Base-by-base conservation (phyloP, 2,113 vertebrate genomes). In the Agapornis roseicollis region DNA sequence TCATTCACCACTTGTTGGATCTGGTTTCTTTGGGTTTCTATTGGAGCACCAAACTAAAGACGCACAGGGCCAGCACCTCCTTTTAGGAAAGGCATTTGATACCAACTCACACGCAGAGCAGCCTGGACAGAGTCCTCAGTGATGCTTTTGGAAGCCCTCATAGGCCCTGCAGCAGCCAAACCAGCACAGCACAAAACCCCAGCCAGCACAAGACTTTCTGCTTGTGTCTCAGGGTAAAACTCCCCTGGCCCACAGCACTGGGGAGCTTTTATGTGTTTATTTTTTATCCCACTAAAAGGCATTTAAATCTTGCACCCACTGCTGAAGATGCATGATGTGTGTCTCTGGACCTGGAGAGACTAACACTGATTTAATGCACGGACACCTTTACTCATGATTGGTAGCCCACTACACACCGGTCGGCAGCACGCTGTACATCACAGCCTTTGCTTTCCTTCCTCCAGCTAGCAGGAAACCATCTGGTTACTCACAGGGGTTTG, bases 331-430 rank as follows among this genome's bases (percentile, higher is more conserved):
- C 63, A 42, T 64, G 80, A 80, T 50, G 41, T 52, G 53, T 47
- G 66, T 41, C 68, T 80, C 47, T 4, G 6, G 50, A 39, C 76
- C 90, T 89, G 44, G 39, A 60, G 85, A 80, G 76, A 69, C 88
- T 61, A 89, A 86, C 22, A 7, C 71, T 93, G 93, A 91, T 94
- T 96, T 89, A 89, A 93, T 42, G 35, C 81, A 50, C 2, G 4
- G 15, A 86, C 88, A 86, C 86, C 88, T 89, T 80, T 63, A 49
- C 55, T 24, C 84, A 80, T 83, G 93, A 91, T 68, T 83, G 88
- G 88, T 93, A 61, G 85, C 72, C 77, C 81, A 37, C 87, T 91
- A 89, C 33, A 44, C 31, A 28, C 68, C 9, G 1, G 53, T 42
- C 18, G 24, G 86, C 80, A 93, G 88, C 91, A 80, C 4, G 25